Evolutionary conservation across 2,113 vertebrate species (phyloP).

Genomic region (Danionella cerebrum): DNA sequence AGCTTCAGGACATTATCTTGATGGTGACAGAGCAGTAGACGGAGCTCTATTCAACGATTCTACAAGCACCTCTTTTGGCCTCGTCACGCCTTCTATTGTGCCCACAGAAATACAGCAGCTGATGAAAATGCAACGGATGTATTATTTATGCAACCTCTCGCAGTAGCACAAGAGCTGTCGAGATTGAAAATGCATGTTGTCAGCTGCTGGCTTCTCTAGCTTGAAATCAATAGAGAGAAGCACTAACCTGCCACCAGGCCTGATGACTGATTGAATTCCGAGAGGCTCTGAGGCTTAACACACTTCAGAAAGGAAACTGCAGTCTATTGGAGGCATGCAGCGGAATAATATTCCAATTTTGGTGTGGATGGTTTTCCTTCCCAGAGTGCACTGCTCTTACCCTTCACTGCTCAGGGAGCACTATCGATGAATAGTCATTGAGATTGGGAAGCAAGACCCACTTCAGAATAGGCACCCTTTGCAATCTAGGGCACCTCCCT

Average conservation of each 20-base stretch:
- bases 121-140: constrained; percentile 40
- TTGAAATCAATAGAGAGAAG: constrained; percentile 45
- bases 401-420: constrained; percentile 10
- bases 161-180: constrained; percentile 24
- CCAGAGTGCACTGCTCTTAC: constrained; percentile 21
- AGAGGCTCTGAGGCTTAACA: constrained; percentile 48
- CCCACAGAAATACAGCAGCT: not conserved
- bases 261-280: constrained; percentile 52
- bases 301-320: constrained; percentile 41
- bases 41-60: constrained; percentile 14
- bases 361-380: constrained; percentile 12
- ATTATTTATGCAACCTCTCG: constrained; percentile 48
- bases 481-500: not conserved
- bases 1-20: not conserved
- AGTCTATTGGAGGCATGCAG: constrained; percentile 31
- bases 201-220: constrained; percentile 20
- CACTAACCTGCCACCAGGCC: constrained; percentile 41
- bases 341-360: constrained; percentile 28
- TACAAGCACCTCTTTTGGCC: not conserved
- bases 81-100: not conserved
- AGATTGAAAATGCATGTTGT: constrained; percentile 39
- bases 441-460: not conserved
- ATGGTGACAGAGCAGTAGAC: not conserved
- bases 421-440: constrained; percentile 16
- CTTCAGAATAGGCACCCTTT: not conserved